Conservation (phyloP, 2,113 vertebrate genomes). For the Malurus cyaneus region DNA sequence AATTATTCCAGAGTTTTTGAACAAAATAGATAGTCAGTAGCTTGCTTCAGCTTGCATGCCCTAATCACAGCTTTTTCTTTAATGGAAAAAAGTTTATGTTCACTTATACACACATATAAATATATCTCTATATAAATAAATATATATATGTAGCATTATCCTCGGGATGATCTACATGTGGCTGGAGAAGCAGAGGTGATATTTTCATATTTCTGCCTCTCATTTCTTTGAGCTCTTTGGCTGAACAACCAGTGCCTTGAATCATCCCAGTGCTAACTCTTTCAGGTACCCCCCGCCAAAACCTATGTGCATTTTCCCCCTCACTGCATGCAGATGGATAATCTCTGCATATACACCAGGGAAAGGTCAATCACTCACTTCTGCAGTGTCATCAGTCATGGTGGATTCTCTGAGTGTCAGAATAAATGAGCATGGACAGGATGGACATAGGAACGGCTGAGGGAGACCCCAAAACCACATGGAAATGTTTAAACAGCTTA, state of each 20-base stretch:
- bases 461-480: constrained; percentile 43
- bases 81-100: not conserved
- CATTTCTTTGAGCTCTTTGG: not conserved
- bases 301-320: not conserved
- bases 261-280: not conserved
- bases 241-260: not conserved
- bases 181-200: not conserved
- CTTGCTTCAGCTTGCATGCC: not conserved
- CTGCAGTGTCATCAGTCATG: not conserved
- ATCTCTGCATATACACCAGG: not conserved
- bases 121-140: not conserved
- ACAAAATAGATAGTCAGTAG: not conserved
- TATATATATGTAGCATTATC: not conserved
- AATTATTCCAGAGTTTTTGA: not conserved
- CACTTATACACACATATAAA: not conserved
- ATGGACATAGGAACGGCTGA: not conserved
- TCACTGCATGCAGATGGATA: not conserved
- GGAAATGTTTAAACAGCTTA: constrained; percentile 28
- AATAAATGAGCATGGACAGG: not conserved
- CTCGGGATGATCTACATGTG: not conserved
- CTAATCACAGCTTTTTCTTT: not conserved
- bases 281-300: not conserved
- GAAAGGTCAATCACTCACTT: not conserved
- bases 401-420: not conserved
- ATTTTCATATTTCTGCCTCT: not conserved